Evolutionary conservation across 2,113 vertebrate genomes (phyloP), one percentile per base, ranked within the genome.

Genomic region (Alectura lathami): DNA sequence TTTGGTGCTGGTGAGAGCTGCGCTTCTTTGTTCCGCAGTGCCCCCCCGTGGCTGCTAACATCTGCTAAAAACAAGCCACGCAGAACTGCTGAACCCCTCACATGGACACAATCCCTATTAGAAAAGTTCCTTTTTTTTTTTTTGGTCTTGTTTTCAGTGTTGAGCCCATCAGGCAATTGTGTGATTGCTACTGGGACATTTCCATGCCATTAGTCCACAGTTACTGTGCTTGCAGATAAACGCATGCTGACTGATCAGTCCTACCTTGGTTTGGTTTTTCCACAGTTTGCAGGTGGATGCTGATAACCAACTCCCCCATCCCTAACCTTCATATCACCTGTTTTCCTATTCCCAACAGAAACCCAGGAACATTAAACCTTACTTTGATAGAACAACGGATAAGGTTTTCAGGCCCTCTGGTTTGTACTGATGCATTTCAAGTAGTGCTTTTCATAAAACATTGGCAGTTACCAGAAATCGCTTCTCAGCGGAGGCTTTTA

Each of bases 211-310:
- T 48, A 16, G 48, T 64, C 8, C 48, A 29, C 14, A 32, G 11
- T 42, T 42, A 70, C 13, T 3, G 2, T 3, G 6, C 17, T 32
- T 43, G 30, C 30, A 83, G 48, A 29, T 17, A 14, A 56, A 15
- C 3, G 15, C 45, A 59, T 9, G 38, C 53, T 77, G 53, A 59
- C 53, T 77, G 53, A 59, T 51, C 75, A 70, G 69, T 30, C 24
- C 26, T 17, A 40, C 40, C 18, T 34, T 18, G 9, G 43, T 47
- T 27, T 32, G 34, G 17, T 23, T 30, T 38, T 36, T 40, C 42
- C 3, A 0, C 34, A n/a, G 34, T 54, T 43, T 47, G 16, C 3
- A 6, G 60, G 12, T 1, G 20, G 15, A 17, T 11, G 5, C 29
- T 34, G n/a, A 2, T 9, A 60, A 11, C 18, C 38, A 40, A 36